Percentiles rank a stretch among this genome's conserved stretches.
Evolutionary conservation across 2,113 vertebrate genomes (phyloP).

Genomic region (Circaetus gallicus): DNA sequence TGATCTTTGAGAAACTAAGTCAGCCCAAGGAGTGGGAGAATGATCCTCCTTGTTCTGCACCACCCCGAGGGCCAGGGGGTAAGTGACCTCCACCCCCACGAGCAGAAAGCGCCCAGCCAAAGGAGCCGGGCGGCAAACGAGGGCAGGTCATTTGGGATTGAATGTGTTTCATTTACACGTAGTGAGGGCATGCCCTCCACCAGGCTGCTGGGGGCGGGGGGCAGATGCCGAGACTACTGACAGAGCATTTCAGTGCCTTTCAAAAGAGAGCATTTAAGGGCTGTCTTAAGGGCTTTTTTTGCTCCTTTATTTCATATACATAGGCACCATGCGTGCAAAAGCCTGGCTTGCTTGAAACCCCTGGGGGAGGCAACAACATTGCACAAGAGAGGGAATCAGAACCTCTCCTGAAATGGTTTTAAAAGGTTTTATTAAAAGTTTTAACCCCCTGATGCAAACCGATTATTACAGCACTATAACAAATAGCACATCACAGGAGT

Average conservation of each 20-base stretch:
- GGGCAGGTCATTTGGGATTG: background rate
- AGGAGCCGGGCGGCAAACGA: background rate
- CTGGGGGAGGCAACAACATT: background rate
- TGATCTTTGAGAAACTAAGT: background rate
- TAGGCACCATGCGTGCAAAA: background rate
- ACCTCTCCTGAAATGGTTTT: background rate
- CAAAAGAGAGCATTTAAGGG: background rate
- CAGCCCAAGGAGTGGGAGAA: background rate
- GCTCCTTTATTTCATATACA: background rate
- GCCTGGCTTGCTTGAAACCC: background rate
- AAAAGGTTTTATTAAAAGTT: background rate
- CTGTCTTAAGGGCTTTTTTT: background rate
- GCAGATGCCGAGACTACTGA: background rate
- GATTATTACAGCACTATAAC: background rate
- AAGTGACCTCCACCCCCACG: background rate
- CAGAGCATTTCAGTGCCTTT: background rate
- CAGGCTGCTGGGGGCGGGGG: background rate
- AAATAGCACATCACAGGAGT: background rate
- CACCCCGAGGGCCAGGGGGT: background rate
- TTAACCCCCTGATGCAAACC: background rate
- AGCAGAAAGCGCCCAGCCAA: background rate
- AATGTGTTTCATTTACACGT: background rate
- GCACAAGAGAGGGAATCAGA: background rate
- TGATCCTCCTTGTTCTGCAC: constrained; percentile 9
- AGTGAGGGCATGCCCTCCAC: background rate